Conservation (phyloP, 2,797 vertebrate genomes). For the Rhabdophis nuchalis region DNA sequence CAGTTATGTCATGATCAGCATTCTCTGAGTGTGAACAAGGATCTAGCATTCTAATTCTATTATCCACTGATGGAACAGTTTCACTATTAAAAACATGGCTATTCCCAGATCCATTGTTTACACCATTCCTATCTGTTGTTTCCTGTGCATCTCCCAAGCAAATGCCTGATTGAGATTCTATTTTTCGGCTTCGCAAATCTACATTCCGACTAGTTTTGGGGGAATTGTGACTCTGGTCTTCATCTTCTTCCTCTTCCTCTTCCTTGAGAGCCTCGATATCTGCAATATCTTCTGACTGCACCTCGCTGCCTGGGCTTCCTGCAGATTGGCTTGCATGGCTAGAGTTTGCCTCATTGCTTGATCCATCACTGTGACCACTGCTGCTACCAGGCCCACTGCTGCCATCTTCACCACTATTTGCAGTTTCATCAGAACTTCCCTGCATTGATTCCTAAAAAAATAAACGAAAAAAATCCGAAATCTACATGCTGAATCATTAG, state of each 20-base stretch:
- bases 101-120: slow-evolving; percentile 73
- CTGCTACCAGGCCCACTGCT: slow-evolving; percentile 95
- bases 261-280: slow-evolving; percentile 96
- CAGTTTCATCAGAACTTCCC: slow-evolving; percentile 97
- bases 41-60: slow-evolving; percentile 85
- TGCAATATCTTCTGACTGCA: slow-evolving; percentile 93
- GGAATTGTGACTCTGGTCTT: slow-evolving; percentile 76
- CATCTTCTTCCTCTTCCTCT: slow-evolving; percentile 90
- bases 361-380: slow-evolving; percentile 92
- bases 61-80: slow-evolving; percentile 76
- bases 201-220: slow-evolving; percentile 77
- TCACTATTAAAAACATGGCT: slow-evolving; percentile 82
- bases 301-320: slow-evolving; percentile 92
- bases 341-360: slow-evolving; percentile 94
- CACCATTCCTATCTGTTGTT: slow-evolving; percentile 70
- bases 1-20: slow-evolving; percentile 73
- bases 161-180: slow-evolving; percentile 74
- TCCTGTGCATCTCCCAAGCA: slow-evolving; percentile 80
- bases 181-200: slow-evolving; percentile 87
- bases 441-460: slow-evolving; percentile 92
- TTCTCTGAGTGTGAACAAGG: slow-evolving; percentile 79
- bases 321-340: slow-evolving; percentile 93
- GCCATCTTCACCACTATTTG: slow-evolving; percentile 96
- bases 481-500: background rate
- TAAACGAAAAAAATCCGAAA: background rate